Percentiles rank a stretch among this genome's conserved stretches.
Conservation (phyloP, 2,888 invertebrate species). For the Heliconius hortense region DNA sequence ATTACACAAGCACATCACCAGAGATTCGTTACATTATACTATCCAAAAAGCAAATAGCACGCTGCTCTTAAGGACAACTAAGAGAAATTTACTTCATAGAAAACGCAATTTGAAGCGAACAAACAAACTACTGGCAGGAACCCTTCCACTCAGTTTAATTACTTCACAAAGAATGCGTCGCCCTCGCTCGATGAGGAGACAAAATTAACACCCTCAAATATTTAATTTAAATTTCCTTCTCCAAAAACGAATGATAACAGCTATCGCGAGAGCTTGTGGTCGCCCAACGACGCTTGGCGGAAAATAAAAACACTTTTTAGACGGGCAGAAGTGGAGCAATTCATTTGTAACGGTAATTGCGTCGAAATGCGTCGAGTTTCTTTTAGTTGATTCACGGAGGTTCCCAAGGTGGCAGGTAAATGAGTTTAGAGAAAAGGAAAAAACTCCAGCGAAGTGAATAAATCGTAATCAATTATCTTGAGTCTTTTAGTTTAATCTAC, state of each 20-base stretch:
- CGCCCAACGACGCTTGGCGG: slow-evolving; percentile 45
- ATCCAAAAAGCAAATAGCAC: slow-evolving; percentile 53
- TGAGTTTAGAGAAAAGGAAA: slow-evolving; percentile 66
- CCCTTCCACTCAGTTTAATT: slow-evolving; percentile 82
- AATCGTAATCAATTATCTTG: slow-evolving; percentile 66
- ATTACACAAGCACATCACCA: slow-evolving; percentile 17
- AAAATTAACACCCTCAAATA: slow-evolving; percentile 82
- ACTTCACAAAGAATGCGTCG: slow-evolving; percentile 82
- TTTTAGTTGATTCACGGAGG: slow-evolving; percentile 64
- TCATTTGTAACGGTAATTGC: slow-evolving; percentile 68
- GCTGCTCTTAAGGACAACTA: slow-evolving; percentile 60
- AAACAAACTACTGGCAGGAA: slow-evolving; percentile 79
- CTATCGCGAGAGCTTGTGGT: slow-evolving; percentile 59
- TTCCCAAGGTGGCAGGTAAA: slow-evolving; percentile 55
- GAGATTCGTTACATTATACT: slow-evolving; percentile 43
- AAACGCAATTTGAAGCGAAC: slow-evolving; percentile 79
- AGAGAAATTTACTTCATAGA: slow-evolving; percentile 75
- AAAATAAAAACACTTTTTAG: slow-evolving; percentile 63
- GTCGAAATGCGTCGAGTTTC: slow-evolving; percentile 67
- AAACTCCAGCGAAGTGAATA: slow-evolving; percentile 60
- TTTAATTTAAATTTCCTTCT: slow-evolving; percentile 80
- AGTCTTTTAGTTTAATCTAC: slow-evolving; percentile 41
- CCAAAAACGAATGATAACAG: slow-evolving; percentile 79
- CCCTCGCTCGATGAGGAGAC: slow-evolving; percentile 80
- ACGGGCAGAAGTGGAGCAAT: slow-evolving; percentile 60